phyloP scores from a whole-genome alignment of 1,140 invertebrate species.

The Belonocnema kinseyi region DNA sequence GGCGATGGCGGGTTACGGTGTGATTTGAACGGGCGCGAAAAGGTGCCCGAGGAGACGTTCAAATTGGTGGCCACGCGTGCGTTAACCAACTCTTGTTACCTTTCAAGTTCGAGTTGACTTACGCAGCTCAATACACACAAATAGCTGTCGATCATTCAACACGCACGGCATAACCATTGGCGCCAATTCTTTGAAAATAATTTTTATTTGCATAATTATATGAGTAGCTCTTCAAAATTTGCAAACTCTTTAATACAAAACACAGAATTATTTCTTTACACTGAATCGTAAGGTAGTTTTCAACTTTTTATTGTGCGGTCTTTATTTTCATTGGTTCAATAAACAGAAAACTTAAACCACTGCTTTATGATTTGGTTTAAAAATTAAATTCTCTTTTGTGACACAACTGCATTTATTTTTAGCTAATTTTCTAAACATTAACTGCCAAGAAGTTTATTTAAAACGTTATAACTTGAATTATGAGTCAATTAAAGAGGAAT shows the following conservation, averaged over 20 bases:
- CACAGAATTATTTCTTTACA: background rate
- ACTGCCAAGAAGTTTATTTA: too few relatives aligned
- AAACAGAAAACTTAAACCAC: too few relatives aligned
- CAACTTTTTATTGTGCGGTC: too few relatives aligned
- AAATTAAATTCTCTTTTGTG: too few relatives aligned
- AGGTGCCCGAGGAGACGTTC: slow-evolving; percentile 48
- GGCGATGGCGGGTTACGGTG: slow-evolving; percentile 36
- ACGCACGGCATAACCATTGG: slow-evolving; percentile 5
- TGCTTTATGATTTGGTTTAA: too few relatives aligned
- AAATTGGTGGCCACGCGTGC: slow-evolving; percentile 48
- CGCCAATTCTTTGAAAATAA: background rate
- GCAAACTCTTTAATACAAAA: background rate
- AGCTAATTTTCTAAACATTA: too few relatives aligned
- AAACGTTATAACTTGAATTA: too few relatives aligned
- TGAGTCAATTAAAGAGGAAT: too few relatives aligned
- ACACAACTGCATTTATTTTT: too few relatives aligned
- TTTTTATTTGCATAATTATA: too few relatives aligned
- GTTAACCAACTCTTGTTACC: slow-evolving; percentile 49
- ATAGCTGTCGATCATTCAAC: slow-evolving; percentile 15
- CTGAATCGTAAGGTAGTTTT: background rate
- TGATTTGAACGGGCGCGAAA: slow-evolving; percentile 39
- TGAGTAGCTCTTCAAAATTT: too few relatives aligned
- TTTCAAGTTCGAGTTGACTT: slow-evolving; percentile 34
- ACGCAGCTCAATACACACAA: slow-evolving; percentile 35
- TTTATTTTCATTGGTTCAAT: too few relatives aligned